Evolutionary conservation across 2,797 vertebrate genomes (phyloP).

Genomic region (Cercopithecus neglectus): DNA sequence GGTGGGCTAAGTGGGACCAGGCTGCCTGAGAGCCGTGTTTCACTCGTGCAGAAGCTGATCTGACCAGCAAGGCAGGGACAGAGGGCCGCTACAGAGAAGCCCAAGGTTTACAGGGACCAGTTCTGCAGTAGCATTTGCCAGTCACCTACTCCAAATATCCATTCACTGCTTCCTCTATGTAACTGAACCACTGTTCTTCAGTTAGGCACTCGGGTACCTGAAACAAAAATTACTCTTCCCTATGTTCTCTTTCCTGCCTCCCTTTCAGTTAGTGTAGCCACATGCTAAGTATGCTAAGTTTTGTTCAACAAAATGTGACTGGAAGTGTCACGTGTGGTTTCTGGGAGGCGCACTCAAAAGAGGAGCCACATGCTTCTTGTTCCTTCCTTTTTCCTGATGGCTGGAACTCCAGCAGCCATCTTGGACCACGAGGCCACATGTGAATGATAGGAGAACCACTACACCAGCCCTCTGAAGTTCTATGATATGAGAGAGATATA

Average conservation of each 20-base stretch:
- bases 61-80: not conserved
- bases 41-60: not conserved
- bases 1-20: not conserved
- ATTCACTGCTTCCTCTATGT: not conserved
- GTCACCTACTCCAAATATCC: not conserved
- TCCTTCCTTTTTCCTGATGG: not conserved
- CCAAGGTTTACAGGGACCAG: not conserved
- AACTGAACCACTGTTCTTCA: not conserved
- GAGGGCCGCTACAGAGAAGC: not conserved
- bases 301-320: not conserved
- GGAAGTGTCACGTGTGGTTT: not conserved
- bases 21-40: not conserved
- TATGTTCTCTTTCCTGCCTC: not conserved
- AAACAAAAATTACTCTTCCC: constrained; percentile 25
- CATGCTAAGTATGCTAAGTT: not conserved
- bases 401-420: not conserved
- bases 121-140: not conserved
- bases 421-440: not conserved
- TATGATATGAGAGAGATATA: rapidly evolving
- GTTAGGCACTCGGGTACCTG: not conserved
- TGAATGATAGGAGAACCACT: not conserved
- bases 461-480: not conserved
- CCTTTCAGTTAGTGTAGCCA: constrained; percentile 34
- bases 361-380: not conserved
- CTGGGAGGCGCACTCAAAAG: not conserved